Base-by-base conservation (phyloP, 1,140 invertebrate genomes). In the Rhyzopertha dominica region DNA sequence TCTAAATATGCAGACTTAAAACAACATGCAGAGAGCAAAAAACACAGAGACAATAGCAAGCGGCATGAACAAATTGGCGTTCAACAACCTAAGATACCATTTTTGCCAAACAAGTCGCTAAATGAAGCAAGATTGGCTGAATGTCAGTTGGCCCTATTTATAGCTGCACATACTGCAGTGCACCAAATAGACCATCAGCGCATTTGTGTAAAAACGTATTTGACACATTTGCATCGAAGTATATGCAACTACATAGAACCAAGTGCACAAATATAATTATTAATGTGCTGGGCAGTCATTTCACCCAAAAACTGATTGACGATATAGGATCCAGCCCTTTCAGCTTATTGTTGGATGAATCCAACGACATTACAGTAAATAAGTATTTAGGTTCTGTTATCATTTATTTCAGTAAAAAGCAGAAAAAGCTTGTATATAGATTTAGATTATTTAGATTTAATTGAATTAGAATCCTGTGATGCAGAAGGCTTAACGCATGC, bases 271-370 rank as follows among this genome's bases (percentile, higher is more conserved):
- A 5, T 10, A 20, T 39, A 5, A 24, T 39, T 22, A n/a, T 10
- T 4, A 39, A 39, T 25, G 23, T 39, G 5, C 17, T 24, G 8
- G 24, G n/a, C 4, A 24, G 24, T 14, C 12, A 41, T 29, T 41
- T 41, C 30, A 41, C 7, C 7, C 9, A 14, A 13, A 14, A 38
- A 5, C 26, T 38, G 13, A 23, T 10, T 24, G 24, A 29, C 12
- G 25, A 41, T 41, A 17, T 41, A 16, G 38, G 24, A 4, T 13
- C 26, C 28, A 5, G 4, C 3, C 22, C 38, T n/a, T 41, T 8
- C 16, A 41, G 38, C 17, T 10, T 41, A 8, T 8, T 41, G 5
- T 17, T 41, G n/a, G 38, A 41, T 29, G 38, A 41, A 29, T 41
- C 38, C 4, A 41, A 24, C 12, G 38, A 41, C 25, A 17, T 41